Evolutionary conservation across 1,140 invertebrate genomes (phyloP), one percentile per base, ranked within the genome.

Genomic region (Drosophila willistoni): DNA sequence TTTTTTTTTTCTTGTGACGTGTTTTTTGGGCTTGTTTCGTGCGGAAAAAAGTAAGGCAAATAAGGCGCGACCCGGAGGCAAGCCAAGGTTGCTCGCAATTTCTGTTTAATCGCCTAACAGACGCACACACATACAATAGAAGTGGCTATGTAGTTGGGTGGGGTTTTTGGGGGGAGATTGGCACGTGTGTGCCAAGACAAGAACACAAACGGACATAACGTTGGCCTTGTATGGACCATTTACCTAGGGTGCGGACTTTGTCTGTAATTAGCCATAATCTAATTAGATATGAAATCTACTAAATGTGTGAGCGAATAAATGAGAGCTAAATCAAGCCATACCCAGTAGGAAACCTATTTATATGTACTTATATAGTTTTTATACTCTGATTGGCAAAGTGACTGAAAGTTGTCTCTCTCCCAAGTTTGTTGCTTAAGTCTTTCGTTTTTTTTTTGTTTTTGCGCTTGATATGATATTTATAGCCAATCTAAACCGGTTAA

Each of bases 21-120:
- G 29, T 29, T 25, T 61, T 64, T 62, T 42, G 19, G 61, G 71
- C 71, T 41, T 75, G 73, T 87, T 82, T 86, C 82, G 82, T 87
- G 79, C 83, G 79, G 65, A 79, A 68, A 82, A 79, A 86, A 83
- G 54, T 85, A 47, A 76, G 75, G 78, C 81, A 72, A 83, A 77
- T 66, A 77, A 73, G 77, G 77, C 66, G 77, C 77, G 77, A 70
- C 74, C 67, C 47, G 41, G 76, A 68, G 68, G 63, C 71, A 68
- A 55, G 39, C 78, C 83, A 86, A 86, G 83, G 83, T 86, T 68
- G 33, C 68, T 39, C 33, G 56, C 25, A 57, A 60, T 64, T 33
- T 14, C 44, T 17, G 44, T 47, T 47, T n/a, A 47, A 47, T 47
- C 44, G 44, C 2, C 42, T 34, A 36, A 7, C 5, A 6, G 2